Base-by-base conservation (phyloP, 30 jellyfish, hydroid and myxozoan genomes). In the Aurelia sp. region DNA sequence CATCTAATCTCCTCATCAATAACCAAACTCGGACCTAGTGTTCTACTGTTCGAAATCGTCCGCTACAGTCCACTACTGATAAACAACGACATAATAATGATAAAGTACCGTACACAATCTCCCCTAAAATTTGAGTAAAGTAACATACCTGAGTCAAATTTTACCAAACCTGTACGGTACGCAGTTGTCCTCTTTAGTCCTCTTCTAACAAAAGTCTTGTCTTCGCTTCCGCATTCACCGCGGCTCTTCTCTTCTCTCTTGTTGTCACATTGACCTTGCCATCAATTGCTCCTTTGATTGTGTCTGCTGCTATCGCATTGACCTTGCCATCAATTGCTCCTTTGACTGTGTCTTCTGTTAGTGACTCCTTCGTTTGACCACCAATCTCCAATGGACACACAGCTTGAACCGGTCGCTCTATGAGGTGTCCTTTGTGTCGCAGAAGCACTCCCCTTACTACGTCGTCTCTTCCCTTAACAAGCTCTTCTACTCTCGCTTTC, bases 341-440 rank as follows among this genome's bases (percentile, higher is more conserved):
- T 51, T 74, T 74, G 57, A 52, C 16, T 52, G 85, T 74, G 41
- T 74, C 85, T 55, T 53, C 89, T 78, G 53, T 78, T 58, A 55
- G 66, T 78, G 78, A 48, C 89, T 78, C 72, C 78, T 78, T 64
- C 59, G 53, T 78, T 27, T 27, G 33, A 27, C 33, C 33, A 27
- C 33, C 33, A 27, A 27, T 27, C 33, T 27, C 33, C 33, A 78
- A 78, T 62, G 79, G 89, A 68, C 89, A 78, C 27, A 78, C 41
- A 4, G 69, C 79, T 78, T 78, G 89, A 40, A 78, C 53, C 57
- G 89, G 89, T 40, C 80, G 89, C 72, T 78, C 89, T 64, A 74
- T 51, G 20, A 61, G 78, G 30, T 78, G 80, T 53, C 67, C 89
- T 61, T 78, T 78, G 48, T 62, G 53, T 61, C 89, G 33, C 69